Evolutionary conservation across 1,140 invertebrate species (phyloP).

Genomic region (Yoshiicerus persimilis): DNA sequence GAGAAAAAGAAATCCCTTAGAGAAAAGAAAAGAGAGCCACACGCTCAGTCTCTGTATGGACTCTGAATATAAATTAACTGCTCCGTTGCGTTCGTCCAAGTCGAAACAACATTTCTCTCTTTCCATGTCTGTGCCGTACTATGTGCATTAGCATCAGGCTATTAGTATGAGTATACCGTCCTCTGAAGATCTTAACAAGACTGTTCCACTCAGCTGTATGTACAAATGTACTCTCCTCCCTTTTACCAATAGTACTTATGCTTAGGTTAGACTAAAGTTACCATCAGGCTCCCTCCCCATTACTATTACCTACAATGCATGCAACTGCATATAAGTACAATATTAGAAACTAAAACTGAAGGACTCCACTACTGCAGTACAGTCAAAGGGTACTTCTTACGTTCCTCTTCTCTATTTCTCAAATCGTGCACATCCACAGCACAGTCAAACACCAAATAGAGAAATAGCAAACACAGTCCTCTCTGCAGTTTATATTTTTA

Average conservation of each 20-base stretch:
- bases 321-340: neutral
- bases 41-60: neutral
- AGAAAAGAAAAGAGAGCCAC: slow-evolving; percentile 16
- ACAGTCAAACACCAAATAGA: neutral
- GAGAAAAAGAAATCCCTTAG: slow-evolving; percentile 7
- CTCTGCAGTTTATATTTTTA: neutral
- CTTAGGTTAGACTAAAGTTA: neutral
- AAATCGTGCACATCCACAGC: neutral
- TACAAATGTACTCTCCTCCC: neutral
- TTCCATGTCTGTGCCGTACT: neutral
- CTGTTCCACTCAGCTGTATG: neutral
- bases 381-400: neutral
- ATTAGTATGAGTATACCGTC: neutral
- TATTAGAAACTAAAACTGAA: neutral
- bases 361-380: neutral
- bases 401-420: neutral
- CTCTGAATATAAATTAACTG: slow-evolving; percentile 23
- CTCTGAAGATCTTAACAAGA: neutral
- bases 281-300: neutral
- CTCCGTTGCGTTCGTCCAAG: neutral
- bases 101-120: neutral
- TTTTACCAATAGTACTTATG: neutral
- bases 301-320: neutral
- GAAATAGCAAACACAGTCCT: neutral
- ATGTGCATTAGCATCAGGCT: neutral